phyloP scores from a whole-genome alignment of 1,140 invertebrate species.

The Diuraphis noxia region DNA sequence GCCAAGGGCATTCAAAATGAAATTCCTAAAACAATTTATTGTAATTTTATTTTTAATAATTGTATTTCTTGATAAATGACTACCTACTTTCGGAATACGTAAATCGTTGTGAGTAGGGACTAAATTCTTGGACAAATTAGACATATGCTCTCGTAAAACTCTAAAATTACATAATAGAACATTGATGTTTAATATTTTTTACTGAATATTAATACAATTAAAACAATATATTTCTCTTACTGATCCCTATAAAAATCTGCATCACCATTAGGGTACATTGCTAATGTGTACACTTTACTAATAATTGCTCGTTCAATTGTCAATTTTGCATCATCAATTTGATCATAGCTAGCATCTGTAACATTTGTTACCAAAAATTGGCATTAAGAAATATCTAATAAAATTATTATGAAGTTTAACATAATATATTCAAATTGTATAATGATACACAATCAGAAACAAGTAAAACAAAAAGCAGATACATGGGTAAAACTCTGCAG shows the following conservation, averaged over 20 bases:
- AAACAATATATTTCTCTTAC: constrained; percentile 62
- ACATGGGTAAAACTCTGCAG: too few species aligned
- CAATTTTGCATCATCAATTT: constrained; percentile 71
- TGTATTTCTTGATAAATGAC: background rate
- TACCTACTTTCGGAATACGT: constrained; percentile 72
- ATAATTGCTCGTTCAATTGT: constrained; percentile 83
- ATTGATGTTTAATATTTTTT: constrained; percentile 40
- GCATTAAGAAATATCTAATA: background rate
- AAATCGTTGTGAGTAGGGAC: constrained; percentile 82
- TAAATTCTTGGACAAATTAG: constrained; percentile 78
- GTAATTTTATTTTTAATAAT: background rate
- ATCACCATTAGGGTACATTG: constrained; percentile 96
- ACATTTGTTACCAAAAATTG: constrained; percentile 50
- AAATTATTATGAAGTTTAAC: background rate
- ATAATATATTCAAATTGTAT: background rate
- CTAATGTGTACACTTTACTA: constrained; percentile 86
- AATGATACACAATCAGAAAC: background rate
- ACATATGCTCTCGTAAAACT: constrained; percentile 85
- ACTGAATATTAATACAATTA: constrained; percentile 10
- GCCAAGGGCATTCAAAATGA: constrained; percentile 92
- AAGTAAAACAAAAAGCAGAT: background rate
- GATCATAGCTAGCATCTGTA: constrained; percentile 68
- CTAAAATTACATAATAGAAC: constrained; percentile 61
- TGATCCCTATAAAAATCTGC: constrained; percentile 90
- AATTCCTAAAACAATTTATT: constrained; percentile 63